Conservation (phyloP, 1,140 invertebrate genomes). For the Ceratitis capitata region DNA sequence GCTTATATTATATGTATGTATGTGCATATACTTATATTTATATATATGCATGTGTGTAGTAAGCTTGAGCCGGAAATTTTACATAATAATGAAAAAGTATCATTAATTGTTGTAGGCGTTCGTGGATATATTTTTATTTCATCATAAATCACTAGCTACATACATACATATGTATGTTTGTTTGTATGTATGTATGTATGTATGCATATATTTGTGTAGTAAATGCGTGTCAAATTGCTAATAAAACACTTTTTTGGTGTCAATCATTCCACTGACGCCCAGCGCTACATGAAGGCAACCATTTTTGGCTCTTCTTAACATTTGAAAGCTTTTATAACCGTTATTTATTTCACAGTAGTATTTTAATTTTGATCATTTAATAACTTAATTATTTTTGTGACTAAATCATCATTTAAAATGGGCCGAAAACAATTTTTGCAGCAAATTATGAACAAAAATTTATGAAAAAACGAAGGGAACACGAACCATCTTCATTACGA, state of each 20-base stretch:
- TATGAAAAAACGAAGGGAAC: no score
- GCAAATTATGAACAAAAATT: no score
- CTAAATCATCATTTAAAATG: neutral
- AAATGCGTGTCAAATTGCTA: constrained; percentile 33
- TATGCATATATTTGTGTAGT: neutral
- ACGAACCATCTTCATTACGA: no score
- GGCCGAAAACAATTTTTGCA: no score
- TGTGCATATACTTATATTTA: no score
- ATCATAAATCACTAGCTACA: neutral
- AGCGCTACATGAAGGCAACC: neutral
- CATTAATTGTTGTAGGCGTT: neutral
- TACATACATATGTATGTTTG: neutral
- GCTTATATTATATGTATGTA: no score
- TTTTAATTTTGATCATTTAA: neutral
- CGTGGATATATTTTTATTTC: no score
- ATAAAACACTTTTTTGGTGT: neutral
- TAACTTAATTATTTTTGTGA: neutral
- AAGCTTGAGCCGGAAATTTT: neutral
- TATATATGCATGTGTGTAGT: no score
- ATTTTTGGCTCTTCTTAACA: neutral
- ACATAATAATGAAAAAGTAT: neutral
- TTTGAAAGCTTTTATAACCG: neutral
- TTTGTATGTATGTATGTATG: no score
- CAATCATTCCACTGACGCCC: neutral
- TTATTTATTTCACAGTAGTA: neutral